phyloP scores from a whole-genome alignment of 2,797 vertebrate genomes.

The Vespertilio murinus region DNA sequence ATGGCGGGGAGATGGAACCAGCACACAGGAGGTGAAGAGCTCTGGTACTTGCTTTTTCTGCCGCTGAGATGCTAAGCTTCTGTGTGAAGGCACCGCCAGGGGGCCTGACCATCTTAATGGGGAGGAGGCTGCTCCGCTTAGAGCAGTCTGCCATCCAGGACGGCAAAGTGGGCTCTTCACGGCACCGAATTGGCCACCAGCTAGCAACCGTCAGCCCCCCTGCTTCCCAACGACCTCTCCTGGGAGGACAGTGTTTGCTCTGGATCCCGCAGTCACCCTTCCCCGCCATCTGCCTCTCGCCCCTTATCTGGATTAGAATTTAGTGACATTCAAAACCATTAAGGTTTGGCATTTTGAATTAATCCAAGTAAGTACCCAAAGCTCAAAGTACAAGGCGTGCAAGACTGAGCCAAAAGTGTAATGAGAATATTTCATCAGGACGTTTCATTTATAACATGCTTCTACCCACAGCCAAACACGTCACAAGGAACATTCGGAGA shows the following conservation, averaged over 20 bases:
- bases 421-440: conserved; percentile 9
- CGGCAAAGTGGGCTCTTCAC: background rate
- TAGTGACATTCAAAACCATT: conserved; percentile 58
- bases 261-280: background rate
- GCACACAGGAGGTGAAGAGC: background rate
- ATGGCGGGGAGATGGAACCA: fast-evolving
- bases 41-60: background rate
- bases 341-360: conserved; percentile 54
- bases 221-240: conserved; percentile 37
- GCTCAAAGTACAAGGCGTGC: conserved; percentile 36
- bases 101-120: background rate
- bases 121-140: background rate
- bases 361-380: conserved; percentile 47
- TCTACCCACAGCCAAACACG: background rate
- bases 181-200: background rate
- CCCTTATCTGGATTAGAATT: conserved; percentile 43
- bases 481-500: background rate
- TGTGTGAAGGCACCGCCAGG: background rate
- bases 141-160: background rate
- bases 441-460: background rate
- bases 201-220: conserved; percentile 5
- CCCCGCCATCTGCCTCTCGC: conserved; percentile 66
- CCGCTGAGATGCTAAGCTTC: background rate
- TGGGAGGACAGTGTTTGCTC: conserved; percentile 23
- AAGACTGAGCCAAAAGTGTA: conserved; percentile 28